Conservation (phyloP, 2,888 invertebrate species). For the Sepiola atlantica region DNA sequence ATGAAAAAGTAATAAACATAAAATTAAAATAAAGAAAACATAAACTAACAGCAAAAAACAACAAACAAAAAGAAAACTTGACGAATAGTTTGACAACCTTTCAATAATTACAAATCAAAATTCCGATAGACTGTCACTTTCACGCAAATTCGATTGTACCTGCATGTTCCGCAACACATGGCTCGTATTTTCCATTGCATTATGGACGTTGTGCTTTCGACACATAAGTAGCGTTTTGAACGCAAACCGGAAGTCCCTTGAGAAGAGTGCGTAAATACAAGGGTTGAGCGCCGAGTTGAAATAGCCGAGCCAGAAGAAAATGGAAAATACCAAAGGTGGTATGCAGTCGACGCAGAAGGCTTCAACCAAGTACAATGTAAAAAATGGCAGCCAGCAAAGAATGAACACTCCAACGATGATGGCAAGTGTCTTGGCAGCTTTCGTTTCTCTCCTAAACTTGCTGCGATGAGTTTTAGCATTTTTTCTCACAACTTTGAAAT, state of each 20-base stretch:
- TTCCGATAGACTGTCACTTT: conserved; percentile 43
- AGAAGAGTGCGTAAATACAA: conserved; percentile 94
- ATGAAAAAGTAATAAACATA: neutral
- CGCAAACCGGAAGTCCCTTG: conserved; percentile 94
- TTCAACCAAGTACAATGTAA: conserved; percentile 92
- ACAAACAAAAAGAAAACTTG: neutral
- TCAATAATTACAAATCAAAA: neutral
- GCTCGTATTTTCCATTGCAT: neutral
- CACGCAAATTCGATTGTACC: neutral
- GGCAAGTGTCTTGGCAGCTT: conserved; percentile 95
- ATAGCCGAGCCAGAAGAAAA: conserved; percentile 97
- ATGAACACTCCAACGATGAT: conserved; percentile 98
- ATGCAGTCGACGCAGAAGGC: conserved; percentile 88
- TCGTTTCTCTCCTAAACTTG: conserved; percentile 90
- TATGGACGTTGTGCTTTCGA: conserved; percentile 47
- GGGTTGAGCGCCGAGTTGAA: conserved; percentile 97
- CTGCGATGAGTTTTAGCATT: conserved; percentile 92
- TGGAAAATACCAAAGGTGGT: conserved; percentile 85
- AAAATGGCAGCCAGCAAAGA: conserved; percentile 97
- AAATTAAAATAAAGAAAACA: too few species aligned
- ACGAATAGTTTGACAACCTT: neutral
- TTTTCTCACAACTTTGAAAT: conserved; percentile 69
- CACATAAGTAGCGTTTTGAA: conserved; percentile 88
- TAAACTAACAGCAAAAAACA: neutral
- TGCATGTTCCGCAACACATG: neutral